These are phyloP conservation scores for Lasioglossum malachurum DNA, from an alignment of 2,888 invertebrate genomes.

Conservation along the genomic window DNA sequence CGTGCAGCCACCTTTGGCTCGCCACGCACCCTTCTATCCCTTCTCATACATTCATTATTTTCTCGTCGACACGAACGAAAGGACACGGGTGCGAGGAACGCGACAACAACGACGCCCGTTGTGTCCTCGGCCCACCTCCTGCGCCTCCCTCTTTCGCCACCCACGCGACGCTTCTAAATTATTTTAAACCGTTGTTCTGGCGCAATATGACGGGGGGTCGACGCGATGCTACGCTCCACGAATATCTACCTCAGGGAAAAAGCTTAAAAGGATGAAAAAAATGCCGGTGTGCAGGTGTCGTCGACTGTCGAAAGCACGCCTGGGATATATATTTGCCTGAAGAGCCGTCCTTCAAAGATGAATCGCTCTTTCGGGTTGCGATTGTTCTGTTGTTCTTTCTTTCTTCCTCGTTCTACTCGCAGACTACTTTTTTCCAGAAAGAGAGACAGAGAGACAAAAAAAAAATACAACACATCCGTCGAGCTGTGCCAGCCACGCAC, in stretches of 20 bases:
- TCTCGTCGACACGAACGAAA: conserved; percentile 63
- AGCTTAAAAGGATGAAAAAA: conserved; percentile 43
- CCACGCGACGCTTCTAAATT: conserved; percentile 64
- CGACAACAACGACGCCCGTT: conserved; percentile 38
- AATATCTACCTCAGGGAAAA: conserved; percentile 25
- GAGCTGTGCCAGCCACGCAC: background rate
- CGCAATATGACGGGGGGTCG: conserved; percentile 64
- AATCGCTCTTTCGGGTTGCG: conserved; percentile 33
- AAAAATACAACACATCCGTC: background rate
- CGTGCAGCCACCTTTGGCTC: conserved; percentile 45
- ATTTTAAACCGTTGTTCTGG: conserved; percentile 70
- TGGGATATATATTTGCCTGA: conserved; percentile 62
- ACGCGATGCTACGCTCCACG: conserved; percentile 36
- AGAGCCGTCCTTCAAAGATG: conserved; percentile 60
- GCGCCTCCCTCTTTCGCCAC: background rate
- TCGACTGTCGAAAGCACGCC: conserved; percentile 69
- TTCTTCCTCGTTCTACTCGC: background rate
- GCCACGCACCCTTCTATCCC: conserved; percentile 32
- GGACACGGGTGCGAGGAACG: conserved; percentile 31
- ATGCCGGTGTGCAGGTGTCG: conserved; percentile 57
- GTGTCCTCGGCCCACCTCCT: background rate
- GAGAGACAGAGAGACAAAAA: background rate
- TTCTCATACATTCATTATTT: conserved; percentile 71
- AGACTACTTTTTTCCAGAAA: conserved; percentile 15
- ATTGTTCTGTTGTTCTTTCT: conserved; percentile 38